Evolutionary conservation across 1,140 invertebrate genomes (phyloP).

Genomic region (Rhagoletis zephyria): DNA sequence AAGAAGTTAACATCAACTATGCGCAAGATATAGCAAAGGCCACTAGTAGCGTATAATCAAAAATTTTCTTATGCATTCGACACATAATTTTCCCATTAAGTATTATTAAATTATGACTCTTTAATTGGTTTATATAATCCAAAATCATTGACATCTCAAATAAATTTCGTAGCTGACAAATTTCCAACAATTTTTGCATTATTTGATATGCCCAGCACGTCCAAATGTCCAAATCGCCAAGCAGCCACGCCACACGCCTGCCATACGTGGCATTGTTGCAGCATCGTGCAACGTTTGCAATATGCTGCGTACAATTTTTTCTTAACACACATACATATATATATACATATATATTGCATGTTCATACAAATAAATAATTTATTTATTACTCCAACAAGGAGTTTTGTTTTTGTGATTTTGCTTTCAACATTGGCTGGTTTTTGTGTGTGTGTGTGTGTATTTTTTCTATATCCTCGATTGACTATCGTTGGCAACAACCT

Average conservation of each 20-base stretch:
- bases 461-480: neutral
- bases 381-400: neutral
- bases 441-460: neutral
- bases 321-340: neutral
- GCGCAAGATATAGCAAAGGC: too few species aligned
- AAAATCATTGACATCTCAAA: neutral
- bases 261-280: neutral
- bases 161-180: conserved; percentile 34
- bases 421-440: neutral
- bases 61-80: too few species aligned
- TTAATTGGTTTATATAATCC: neutral
- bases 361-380: conserved; percentile 4
- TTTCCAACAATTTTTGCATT: neutral
- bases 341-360: neutral
- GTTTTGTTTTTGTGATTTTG: conserved; percentile 1
- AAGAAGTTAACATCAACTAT: too few species aligned
- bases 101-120: too few species aligned
- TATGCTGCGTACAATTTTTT: neutral
- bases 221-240: neutral
- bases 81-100: too few species aligned
- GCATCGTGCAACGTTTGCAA: neutral
- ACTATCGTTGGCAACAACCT: neutral
- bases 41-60: too few species aligned
- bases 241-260: neutral
- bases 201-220: conserved; percentile 19